Evolutionary conservation across 1,140 invertebrate genomes (phyloP).

Genomic region (Drosophila arizonae): DNA sequence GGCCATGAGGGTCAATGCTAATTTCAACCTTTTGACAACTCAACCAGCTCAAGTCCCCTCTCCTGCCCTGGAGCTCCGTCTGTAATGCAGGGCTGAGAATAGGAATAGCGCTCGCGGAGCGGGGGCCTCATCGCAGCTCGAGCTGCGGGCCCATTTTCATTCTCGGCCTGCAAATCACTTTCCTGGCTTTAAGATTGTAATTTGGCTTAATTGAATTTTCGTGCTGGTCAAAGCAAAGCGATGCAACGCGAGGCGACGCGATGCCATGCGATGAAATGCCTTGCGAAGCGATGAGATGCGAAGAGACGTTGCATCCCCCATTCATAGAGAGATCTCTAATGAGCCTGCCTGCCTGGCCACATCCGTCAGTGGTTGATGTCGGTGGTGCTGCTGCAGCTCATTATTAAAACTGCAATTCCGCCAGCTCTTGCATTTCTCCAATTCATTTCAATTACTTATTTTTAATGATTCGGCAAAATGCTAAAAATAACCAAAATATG

Average conservation of each 20-base stretch:
- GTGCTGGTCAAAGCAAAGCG: constrained; percentile 62
- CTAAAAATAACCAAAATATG: constrained; percentile 25
- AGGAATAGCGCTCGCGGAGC: constrained; percentile 42
- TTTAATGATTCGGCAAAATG: constrained; percentile 40
- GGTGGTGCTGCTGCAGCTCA: constrained; percentile 7
- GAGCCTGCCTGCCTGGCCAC: constrained; percentile 51
- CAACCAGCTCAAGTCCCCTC: constrained; percentile 35
- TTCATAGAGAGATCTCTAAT: constrained; percentile 38
- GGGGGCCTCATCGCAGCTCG: background rate
- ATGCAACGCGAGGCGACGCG: constrained; percentile 1
- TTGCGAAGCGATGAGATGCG: background rate
- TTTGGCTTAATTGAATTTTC: constrained; percentile 78
- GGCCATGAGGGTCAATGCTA: constrained; percentile 68
- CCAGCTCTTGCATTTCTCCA: constrained; percentile 35
- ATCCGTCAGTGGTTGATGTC: constrained; percentile 37
- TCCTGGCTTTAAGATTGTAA: constrained; percentile 72
- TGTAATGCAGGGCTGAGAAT: constrained; percentile 28
- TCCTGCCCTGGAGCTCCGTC: background rate
- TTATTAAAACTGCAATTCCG: constrained; percentile 33
- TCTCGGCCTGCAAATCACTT: constrained; percentile 60
- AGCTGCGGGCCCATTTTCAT: constrained; percentile 36
- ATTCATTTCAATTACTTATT: constrained; percentile 42
- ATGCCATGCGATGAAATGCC: background rate
- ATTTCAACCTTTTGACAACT: constrained; percentile 80
- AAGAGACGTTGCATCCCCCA: constrained; percentile 31